These are phyloP conservation scores for Bombyx mandarina DNA, from an alignment of 1,140 invertebrate genomes.

Conservation along the genomic window DNA sequence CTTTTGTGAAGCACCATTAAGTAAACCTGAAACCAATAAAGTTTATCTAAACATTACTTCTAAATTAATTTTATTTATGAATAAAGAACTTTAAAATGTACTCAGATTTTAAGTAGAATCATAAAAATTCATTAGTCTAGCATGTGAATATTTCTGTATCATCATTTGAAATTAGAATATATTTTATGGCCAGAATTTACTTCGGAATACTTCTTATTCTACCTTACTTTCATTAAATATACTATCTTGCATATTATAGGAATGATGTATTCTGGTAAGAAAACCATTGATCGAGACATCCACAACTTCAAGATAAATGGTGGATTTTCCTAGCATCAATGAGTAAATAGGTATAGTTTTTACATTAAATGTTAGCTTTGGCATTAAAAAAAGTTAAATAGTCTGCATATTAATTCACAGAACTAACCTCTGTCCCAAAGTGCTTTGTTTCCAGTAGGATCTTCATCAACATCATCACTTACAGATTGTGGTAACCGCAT, in stretches of 20 bases:
- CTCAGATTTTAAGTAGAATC: constrained; percentile 55
- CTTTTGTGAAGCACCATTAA: constrained; percentile 98
- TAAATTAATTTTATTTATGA: too few species aligned
- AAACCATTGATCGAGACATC: too few species aligned
- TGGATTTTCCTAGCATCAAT: neutral
- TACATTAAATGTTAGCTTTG: neutral
- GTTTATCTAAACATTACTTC: too few species aligned
- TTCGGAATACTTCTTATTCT: too few species aligned
- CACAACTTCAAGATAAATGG: too few species aligned
- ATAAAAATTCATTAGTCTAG: constrained; percentile 67
- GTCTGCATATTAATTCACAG: neutral
- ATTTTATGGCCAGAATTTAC: too few species aligned
- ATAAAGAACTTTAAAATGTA: too few species aligned
- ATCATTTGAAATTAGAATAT: constrained; percentile 26
- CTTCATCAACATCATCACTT: constrained; percentile 98
- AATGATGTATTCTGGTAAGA: too few species aligned
- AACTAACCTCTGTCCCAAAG: constrained; percentile 92
- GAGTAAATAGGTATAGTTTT: neutral
- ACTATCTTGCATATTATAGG: too few species aligned
- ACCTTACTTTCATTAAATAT: too few species aligned
- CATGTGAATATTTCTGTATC: constrained; percentile 57
- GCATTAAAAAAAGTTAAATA: neutral
- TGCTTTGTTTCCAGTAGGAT: constrained; percentile 98
- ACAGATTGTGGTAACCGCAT: constrained; percentile 91
- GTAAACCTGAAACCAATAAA: constrained; percentile 71